Conservation (phyloP, 1,140 invertebrate genomes). For the Brachystomella parvula region DNA sequence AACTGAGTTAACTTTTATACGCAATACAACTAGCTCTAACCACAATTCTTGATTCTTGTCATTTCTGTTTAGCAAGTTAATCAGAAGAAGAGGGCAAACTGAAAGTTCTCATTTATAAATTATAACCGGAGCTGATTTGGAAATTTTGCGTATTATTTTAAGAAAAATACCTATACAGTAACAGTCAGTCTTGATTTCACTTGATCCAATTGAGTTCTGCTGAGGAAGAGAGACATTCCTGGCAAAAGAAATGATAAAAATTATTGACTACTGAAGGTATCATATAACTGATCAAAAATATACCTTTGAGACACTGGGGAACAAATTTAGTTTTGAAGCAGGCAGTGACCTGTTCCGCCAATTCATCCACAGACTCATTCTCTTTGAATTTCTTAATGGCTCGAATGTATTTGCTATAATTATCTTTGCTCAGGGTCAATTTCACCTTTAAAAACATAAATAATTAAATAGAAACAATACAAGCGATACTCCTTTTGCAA, state of each 20-base stretch:
- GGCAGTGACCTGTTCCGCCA: not conserved
- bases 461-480: conserved; percentile 1
- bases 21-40: too few species aligned
- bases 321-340: not conserved
- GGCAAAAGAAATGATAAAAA: not conserved
- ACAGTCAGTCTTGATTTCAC: not conserved
- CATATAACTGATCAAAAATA: not conserved
- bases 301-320: conserved; percentile 12
- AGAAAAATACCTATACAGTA: too few species aligned
- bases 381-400: conserved; percentile 12
- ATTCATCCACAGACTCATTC: not conserved
- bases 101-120: too few species aligned
- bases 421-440: not conserved
- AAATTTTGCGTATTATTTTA: too few species aligned
- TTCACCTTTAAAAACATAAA: conserved; percentile 12
- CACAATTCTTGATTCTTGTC: too few species aligned
- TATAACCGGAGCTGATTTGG: too few species aligned
- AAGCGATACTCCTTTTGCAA: not conserved
- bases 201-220: not conserved
- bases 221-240: conserved; percentile 1
- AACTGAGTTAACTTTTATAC: too few species aligned
- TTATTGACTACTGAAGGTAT: not conserved
- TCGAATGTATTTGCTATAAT: not conserved
- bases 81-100: too few species aligned
- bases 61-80: too few species aligned